Evolutionary conservation across 2,888 invertebrate genomes (phyloP).

Genomic region (Andrena flavipes): DNA sequence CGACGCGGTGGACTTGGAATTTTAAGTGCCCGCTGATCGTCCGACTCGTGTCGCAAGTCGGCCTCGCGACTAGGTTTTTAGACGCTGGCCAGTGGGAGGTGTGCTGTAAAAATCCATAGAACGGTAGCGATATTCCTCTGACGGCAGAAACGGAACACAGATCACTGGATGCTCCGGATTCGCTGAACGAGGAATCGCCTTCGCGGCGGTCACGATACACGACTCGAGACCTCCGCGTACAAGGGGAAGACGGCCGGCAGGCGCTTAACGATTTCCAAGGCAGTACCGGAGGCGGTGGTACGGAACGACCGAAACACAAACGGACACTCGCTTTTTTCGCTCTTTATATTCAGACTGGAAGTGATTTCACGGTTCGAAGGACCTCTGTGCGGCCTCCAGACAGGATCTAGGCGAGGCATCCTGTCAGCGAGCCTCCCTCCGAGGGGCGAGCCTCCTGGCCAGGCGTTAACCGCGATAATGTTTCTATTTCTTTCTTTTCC

Average conservation of each 20-base stretch:
- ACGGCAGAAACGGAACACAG: background rate
- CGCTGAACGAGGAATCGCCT: background rate
- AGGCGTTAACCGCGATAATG: constrained; percentile 43
- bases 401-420: constrained; percentile 84
- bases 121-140: background rate
- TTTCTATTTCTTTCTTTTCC: constrained; percentile 40
- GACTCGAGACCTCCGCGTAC: constrained; percentile 39
- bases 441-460: constrained; percentile 44
- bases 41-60: constrained; percentile 11
- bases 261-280: constrained; percentile 62
- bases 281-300: constrained; percentile 67
- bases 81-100: background rate
- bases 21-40: constrained; percentile 52
- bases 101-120: background rate
- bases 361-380: constrained; percentile 83
- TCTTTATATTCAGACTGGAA: constrained; percentile 79
- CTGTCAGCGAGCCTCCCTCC: constrained; percentile 70
- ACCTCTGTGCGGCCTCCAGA: constrained; percentile 75
- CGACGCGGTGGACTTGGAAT: constrained; percentile 49
- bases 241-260: constrained; percentile 62
- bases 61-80: constrained; percentile 10
- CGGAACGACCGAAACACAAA: constrained; percentile 74
- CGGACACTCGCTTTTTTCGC: constrained; percentile 71
- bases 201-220: constrained; percentile 1
- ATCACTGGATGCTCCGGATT: background rate